Conservation (phyloP, 2,113 vertebrate species). For the Raja brachyura region DNA sequence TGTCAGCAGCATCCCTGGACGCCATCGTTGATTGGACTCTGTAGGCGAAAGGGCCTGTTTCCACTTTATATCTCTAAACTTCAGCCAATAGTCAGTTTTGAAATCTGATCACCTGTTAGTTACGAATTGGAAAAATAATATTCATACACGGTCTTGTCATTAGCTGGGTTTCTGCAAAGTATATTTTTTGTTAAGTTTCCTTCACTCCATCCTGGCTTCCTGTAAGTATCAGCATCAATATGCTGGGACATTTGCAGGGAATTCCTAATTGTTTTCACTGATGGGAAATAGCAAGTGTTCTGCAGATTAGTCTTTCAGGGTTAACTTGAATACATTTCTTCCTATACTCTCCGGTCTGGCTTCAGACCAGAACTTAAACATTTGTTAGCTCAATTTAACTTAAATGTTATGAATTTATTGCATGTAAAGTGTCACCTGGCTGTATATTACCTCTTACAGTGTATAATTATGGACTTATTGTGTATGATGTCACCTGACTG, state of each 20-base stretch:
- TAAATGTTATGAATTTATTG: not conserved
- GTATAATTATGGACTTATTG: too few species aligned
- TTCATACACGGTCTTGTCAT: too few species aligned
- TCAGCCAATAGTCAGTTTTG: too few species aligned
- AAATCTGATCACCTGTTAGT: too few species aligned
- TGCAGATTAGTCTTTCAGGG: not conserved
- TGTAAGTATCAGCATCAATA: not conserved
- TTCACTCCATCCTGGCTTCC: too few species aligned
- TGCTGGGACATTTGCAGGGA: not conserved
- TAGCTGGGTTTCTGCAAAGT: too few species aligned
- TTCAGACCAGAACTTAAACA: not conserved
- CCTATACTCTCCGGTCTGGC: not conserved
- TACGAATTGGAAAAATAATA: too few species aligned
- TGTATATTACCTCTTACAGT: not conserved
- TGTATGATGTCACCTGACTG: not conserved
- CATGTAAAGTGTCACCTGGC: not conserved
- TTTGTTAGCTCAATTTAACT: not conserved
- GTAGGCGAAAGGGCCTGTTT: too few species aligned
- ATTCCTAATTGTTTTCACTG: not conserved
- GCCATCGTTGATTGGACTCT: too few species aligned
- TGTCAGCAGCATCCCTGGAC: too few species aligned
- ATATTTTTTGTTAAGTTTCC: too few species aligned
- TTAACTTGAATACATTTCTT: not conserved
- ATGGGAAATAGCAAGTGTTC: not conserved
- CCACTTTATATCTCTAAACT: too few species aligned